Evolutionary conservation across 2,888 invertebrate genomes (phyloP).

Genomic region (Heteromyza rotundicornis): DNA sequence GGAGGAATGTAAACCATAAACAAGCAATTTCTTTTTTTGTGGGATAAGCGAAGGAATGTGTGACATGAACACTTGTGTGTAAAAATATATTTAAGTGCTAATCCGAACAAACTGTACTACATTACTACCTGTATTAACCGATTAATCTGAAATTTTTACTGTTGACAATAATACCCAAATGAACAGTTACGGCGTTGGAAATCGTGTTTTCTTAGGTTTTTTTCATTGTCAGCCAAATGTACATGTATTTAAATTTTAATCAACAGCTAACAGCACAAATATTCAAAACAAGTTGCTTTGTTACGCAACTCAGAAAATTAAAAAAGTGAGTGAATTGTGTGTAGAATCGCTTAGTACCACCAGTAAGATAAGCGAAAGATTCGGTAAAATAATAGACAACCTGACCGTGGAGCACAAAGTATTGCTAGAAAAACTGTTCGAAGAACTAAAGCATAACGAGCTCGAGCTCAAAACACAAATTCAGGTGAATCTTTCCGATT

Average conservation of each 20-base stretch:
- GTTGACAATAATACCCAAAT: too few relatives aligned
- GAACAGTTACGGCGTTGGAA: too few relatives aligned
- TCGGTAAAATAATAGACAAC: slow-evolving; percentile 32
- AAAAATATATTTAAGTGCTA: too few relatives aligned
- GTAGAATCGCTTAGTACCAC: slow-evolving; percentile 38
- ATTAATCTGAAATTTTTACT: too few relatives aligned
- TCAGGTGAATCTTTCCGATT: slow-evolving; percentile 37
- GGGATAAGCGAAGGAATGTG: too few relatives aligned
- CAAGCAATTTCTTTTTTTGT: too few relatives aligned
- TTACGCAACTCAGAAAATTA: slow-evolving; percentile 44
- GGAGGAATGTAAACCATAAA: too few relatives aligned
- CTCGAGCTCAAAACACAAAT: slow-evolving; percentile 40
- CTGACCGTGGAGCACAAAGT: slow-evolving; percentile 40
- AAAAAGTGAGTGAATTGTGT: slow-evolving; percentile 42
- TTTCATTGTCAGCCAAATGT: too few relatives aligned
- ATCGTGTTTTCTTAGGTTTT: too few relatives aligned
- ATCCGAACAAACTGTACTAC: background rate
- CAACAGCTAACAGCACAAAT: slow-evolving; percentile 42
- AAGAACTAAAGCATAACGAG: slow-evolving; percentile 43
- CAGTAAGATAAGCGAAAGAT: slow-evolving; percentile 37
- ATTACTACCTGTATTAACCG: too few relatives aligned
- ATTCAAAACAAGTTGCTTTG: slow-evolving; percentile 44
- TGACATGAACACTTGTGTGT: too few relatives aligned
- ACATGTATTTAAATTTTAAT: too few relatives aligned
- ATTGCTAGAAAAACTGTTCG: slow-evolving; percentile 36